Percentiles rank a stretch among this genome's conserved stretches.
Evolutionary conservation across 2,888 invertebrate species (phyloP).

Genomic region (Dryadula phaetusa): DNA sequence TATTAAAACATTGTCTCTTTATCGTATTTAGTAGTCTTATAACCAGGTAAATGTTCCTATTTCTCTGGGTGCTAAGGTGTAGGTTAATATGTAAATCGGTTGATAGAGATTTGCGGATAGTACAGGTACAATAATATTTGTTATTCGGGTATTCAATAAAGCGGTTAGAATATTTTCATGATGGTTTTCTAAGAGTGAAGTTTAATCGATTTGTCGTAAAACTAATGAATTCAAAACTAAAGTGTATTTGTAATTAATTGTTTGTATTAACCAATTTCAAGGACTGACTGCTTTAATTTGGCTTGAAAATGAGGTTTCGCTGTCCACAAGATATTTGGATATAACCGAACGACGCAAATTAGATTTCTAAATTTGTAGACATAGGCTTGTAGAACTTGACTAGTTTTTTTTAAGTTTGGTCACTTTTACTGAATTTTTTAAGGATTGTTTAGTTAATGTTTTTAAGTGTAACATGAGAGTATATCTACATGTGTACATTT

Average conservation of each 20-base stretch:
- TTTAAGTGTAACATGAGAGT: too few relatives aligned
- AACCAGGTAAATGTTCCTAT: not conserved
- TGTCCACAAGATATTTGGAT: not conserved
- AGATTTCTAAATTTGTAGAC: not conserved
- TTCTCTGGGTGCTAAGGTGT: not conserved
- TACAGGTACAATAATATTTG: slow-evolving; percentile 46
- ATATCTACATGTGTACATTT: too few relatives aligned
- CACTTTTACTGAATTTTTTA: too few relatives aligned
- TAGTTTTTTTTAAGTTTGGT: not conserved
- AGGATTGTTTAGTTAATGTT: too few relatives aligned
- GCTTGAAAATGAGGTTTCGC: slow-evolving; percentile 7
- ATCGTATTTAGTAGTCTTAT: not conserved
- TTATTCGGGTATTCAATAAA: slow-evolving; percentile 48
- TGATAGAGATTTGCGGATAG: slow-evolving; percentile 62
- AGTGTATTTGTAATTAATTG: slow-evolving; percentile 2
- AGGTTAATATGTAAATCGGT: slow-evolving; percentile 12
- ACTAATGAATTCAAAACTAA: not conserved
- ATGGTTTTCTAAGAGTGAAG: slow-evolving; percentile 22
- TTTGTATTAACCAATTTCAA: slow-evolving; percentile 2
- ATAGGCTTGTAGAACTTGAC: too few relatives aligned
- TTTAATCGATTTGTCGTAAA: slow-evolving; percentile 4
- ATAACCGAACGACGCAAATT: not conserved
- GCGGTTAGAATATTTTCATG: slow-evolving; percentile 45
- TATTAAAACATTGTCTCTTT: not conserved
- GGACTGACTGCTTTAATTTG: not conserved